Evolutionary conservation across 2,888 invertebrate species (phyloP).

Genomic region (Seladonia tumulorum): DNA sequence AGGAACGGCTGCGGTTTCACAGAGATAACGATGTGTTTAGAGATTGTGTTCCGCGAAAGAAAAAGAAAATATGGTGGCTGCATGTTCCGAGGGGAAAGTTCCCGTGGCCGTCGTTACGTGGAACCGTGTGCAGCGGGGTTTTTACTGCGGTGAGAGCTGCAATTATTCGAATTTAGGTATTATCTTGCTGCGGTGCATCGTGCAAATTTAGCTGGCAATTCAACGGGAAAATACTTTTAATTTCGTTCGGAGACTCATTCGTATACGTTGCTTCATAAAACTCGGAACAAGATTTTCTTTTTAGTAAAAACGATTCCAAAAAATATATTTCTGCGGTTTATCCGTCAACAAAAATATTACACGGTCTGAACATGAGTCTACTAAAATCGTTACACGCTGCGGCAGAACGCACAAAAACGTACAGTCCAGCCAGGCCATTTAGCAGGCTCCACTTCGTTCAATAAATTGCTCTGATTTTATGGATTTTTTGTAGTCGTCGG

Average conservation of each 20-base stretch:
- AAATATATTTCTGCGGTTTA: neutral
- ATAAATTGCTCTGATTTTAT: neutral
- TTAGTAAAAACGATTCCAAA: neutral
- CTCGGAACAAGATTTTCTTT: neutral
- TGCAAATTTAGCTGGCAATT: neutral
- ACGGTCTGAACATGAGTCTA: neutral
- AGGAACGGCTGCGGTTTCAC: neutral
- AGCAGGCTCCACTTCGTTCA: neutral
- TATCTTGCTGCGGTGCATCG: neutral
- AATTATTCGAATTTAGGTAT: neutral
- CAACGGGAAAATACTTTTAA: neutral
- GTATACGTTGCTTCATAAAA: neutral
- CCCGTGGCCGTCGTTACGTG: neutral
- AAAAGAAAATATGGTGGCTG: neutral
- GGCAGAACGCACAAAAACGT: too few relatives aligned
- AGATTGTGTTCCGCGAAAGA: neutral
- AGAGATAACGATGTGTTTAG: neutral
- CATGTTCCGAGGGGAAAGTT: neutral
- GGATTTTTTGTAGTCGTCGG: neutral
- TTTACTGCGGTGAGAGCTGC: neutral
- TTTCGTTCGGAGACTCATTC: too few relatives aligned
- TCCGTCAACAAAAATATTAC: neutral
- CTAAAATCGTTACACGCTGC: neutral
- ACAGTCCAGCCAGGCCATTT: neutral
- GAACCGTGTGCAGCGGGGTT: neutral